Conservation (phyloP, 1,140 invertebrate genomes). For the Drosophila suzukii region DNA sequence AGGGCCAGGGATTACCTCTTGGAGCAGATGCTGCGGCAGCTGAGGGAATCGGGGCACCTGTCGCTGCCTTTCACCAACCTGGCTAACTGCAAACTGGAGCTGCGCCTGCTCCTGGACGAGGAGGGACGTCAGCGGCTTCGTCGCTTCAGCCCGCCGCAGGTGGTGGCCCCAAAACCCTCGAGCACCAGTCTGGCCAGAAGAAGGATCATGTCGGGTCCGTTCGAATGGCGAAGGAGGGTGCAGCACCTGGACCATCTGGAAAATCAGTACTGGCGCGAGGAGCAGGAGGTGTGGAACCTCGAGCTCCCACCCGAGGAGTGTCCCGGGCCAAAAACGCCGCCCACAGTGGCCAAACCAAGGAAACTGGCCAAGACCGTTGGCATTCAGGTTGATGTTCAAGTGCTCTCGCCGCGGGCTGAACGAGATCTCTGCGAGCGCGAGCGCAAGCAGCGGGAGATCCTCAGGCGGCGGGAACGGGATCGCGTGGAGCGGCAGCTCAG, state of each 20-base stretch:
- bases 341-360: background rate
- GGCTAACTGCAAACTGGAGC: background rate
- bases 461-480: background rate
- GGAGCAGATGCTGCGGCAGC: slow-evolving; percentile 14
- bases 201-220: background rate
- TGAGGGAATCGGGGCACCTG: background rate
- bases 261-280: slow-evolving; percentile 7
- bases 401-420: background rate
- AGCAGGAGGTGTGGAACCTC: background rate
- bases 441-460: background rate
- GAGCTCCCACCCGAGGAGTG: background rate
- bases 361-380: slow-evolving; percentile 1
- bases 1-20: slow-evolving; percentile 1
- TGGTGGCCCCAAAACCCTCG: background rate
- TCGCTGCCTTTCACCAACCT: slow-evolving; percentile 12
- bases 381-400: background rate
- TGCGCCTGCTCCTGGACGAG: slow-evolving; percentile 7
- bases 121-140: background rate
- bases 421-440: background rate
- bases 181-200: too few relatives aligned
- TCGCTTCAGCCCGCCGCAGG: background rate
- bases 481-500: background rate
- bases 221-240: slow-evolving; percentile 9
- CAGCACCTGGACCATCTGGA: slow-evolving; percentile 6
- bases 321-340: too few relatives aligned